Evolutionary conservation across 2,797 vertebrate species (phyloP).

Genomic region (Halcyon chelicuti): DNA sequence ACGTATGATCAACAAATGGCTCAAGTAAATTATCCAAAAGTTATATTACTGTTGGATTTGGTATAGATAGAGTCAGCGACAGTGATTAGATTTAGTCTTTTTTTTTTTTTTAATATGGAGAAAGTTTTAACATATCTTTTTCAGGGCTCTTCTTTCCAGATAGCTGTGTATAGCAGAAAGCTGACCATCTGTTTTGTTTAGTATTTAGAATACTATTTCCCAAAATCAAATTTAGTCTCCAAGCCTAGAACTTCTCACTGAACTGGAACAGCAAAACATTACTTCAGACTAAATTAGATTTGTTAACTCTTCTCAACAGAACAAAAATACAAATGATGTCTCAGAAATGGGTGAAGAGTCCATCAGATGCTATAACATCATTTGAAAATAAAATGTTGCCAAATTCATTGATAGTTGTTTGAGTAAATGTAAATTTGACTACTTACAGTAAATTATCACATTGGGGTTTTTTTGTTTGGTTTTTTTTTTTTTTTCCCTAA

Average conservation of each 20-base stretch:
- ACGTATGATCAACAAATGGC: background rate
- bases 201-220: background rate
- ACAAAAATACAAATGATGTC: background rate
- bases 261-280: background rate
- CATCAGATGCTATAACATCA: background rate
- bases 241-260: background rate
- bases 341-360: background rate
- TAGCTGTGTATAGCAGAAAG: background rate
- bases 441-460: background rate
- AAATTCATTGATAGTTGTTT: background rate
- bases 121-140: background rate
- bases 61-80: background rate
- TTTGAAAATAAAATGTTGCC: background rate
- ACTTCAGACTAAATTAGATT: background rate
- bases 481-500: no score
- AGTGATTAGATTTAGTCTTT: background rate
- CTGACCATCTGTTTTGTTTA: background rate
- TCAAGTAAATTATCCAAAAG: background rate
- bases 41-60: background rate
- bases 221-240: background rate
- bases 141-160: background rate
- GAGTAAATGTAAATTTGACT: background rate
- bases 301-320: background rate
- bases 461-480: no score
- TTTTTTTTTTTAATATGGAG: background rate